Conservation (phyloP, 2,113 vertebrate genomes). For the Varanus komodoensis region DNA sequence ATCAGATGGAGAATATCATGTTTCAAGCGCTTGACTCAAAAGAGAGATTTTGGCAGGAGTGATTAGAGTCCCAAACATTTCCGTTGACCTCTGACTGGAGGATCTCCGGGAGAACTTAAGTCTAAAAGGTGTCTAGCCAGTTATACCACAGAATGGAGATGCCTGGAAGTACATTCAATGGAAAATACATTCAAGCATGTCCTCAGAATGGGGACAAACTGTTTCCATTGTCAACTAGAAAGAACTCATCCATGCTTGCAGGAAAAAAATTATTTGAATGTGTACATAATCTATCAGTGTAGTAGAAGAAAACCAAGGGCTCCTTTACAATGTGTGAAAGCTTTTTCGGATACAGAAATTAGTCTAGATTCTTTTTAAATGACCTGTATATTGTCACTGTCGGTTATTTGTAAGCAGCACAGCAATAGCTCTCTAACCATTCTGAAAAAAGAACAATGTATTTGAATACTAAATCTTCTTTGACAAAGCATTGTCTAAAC, state of each 20-base stretch:
- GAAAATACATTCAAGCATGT: no score
- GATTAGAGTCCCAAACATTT: not conserved
- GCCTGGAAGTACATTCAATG: not conserved
- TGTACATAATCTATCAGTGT: not conserved
- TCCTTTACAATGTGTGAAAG: not conserved
- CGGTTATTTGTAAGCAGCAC: not conserved
- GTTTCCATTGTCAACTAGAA: not conserved
- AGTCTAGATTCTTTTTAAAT: not conserved
- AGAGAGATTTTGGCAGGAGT: not conserved
- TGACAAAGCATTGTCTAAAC: constrained; percentile 27
- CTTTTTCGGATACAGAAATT: not conserved
- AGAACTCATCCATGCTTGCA: not conserved
- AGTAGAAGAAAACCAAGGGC: not conserved
- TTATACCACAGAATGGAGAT: not conserved
- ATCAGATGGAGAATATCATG: constrained; percentile 2
- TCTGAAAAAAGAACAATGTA: constrained; percentile 14
- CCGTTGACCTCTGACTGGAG: not conserved
- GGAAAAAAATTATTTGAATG: not conserved
- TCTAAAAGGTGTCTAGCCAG: not conserved
- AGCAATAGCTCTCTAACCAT: not conserved
- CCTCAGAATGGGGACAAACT: not conserved
- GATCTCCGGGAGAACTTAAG: not conserved
- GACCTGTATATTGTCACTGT: not conserved
- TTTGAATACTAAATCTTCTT: constrained; percentile 46
- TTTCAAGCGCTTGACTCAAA: constrained; percentile 46